Conservation (phyloP, 1,140 invertebrate genomes). For the Carcinoscorpius rotundicauda region DNA sequence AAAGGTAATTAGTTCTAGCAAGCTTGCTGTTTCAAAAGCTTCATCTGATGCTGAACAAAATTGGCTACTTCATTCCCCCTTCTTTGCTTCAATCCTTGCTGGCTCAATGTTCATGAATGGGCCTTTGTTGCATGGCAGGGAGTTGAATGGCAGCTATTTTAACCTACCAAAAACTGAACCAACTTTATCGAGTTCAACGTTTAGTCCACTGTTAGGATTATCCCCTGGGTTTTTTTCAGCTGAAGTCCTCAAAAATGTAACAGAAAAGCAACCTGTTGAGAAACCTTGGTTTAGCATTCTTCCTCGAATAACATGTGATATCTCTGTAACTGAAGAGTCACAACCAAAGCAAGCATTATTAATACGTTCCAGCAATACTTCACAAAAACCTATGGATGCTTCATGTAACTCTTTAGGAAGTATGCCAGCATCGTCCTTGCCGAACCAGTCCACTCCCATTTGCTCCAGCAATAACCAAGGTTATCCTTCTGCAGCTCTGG, state of each 20-base stretch:
- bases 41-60: constrained; percentile 13
- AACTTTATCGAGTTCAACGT: constrained; percentile 9
- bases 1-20: not conserved
- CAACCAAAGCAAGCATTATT: not conserved
- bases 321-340: constrained; percentile 19
- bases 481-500: constrained; percentile 3
- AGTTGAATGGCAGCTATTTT: constrained; percentile 19
- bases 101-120: constrained; percentile 22
- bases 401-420: not conserved
- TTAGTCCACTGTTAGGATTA: constrained; percentile 17
- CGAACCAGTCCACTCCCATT: not conserved
- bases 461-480: not conserved
- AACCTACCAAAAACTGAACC: constrained; percentile 18
- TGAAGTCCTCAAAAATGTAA: constrained; percentile 15
- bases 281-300: constrained; percentile 50
- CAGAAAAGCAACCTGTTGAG: constrained; percentile 24
- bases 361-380: not conserved
- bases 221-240: constrained; percentile 11
- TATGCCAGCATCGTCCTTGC: not conserved
- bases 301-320: constrained; percentile 47
- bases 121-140: constrained; percentile 13
- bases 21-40: not conserved
- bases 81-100: constrained; percentile 22
- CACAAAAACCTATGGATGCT: not conserved
- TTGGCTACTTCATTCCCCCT: constrained; percentile 20